Evolutionary conservation across 2,797 vertebrate species (phyloP), one percentile per base, ranked within the genome.

Genomic region (Myioborus miniatus): DNA sequence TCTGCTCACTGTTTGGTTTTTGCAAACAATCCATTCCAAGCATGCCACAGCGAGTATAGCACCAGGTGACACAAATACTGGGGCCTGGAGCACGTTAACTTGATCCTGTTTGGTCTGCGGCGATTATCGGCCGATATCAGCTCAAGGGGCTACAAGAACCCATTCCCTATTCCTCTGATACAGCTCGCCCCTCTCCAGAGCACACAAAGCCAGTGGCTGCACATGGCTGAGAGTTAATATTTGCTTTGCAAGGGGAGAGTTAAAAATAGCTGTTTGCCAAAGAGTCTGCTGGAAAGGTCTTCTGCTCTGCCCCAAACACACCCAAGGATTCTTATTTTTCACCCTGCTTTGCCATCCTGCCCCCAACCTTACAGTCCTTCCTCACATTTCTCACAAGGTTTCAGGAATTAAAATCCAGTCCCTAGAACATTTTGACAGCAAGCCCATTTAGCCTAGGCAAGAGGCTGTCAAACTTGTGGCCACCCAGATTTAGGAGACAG

Each of bases 1-100:
- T 83, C 72, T 81, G 65, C 53, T 70, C 32, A 0, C 90, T 50
- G 46, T 50, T 87, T 74, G 79, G 22, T 68, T 94, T 84, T 83
- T 62, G 84, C 90, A 96, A 97, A 97, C 93, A 96, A 87, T 76
- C 87, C 93, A 96, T 97, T 97, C 97, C 96, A 76, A 26, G 70
- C 83, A 82, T 97, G 96, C 97, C 97, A 84, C 37, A 11, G 21
- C 79, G 59, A 37, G 16, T 71, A 80, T 30, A 68, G 86, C 83
- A 91, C 58, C 89, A 74, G 69, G 65, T 92, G 93, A 96, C 43
- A 89, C 90, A 94, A 97, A 92, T 24, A 29, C 15, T 12, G 64
- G 72, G 70, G 71, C 71, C 70, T 56, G 81, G 27, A 74, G 87
- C 71, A 44, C 1, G 1, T 58, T 83, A 37, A 67, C 55, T 16